Evolutionary conservation across 1,140 invertebrate genomes (phyloP), one percentile per base, ranked within the genome.

Genomic region (Danaus plexippus): DNA sequence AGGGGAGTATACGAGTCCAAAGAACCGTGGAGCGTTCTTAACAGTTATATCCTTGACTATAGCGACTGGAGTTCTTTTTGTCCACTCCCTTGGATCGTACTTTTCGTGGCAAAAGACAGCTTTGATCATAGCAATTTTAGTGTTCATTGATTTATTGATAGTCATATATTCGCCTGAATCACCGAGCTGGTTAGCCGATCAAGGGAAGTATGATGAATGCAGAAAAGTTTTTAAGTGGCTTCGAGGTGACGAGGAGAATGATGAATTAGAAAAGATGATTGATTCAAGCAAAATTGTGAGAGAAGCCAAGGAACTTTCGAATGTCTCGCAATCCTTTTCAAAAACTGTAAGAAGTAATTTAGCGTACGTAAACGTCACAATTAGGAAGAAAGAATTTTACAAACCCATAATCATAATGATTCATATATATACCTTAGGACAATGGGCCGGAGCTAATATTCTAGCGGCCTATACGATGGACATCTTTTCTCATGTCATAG

Each of bases 381-480:
- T 76, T 15, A 61, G 63, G 18, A 79, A 81, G 54, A 71, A 59
- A 40, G 77, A 79, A 42, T 80, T 83, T 56, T 79, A 80, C 42
- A 79, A 73, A 43, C 77, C 77, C 1, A 74, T 83, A 7, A 66
- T 77, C 42, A 61, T 83, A 18, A 83, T 83, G 80, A 58, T 79
- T n/a, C 77, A 83, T 47, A 61, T 72, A 15, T 75, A 76, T 43
- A 71, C 71, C 0, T 61, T 83, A 40, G 66, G 68, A 0, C 66
- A 80, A 52, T 80, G 74, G 59, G 60, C 72, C 50, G 79, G 73
- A 6, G 67, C 68, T 9, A 75, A 71, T 11, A 63, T 90, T 0
- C 87, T 94, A 10, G 89, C 90, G 52, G 93, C 92, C 62, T 94
- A 94, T 66, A 89, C 92, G 0, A 89, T 91, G 0, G 77, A 87